phyloP scores from a whole-genome alignment of 1,140 invertebrate genomes.

The Drosophila sturtevanti region DNA sequence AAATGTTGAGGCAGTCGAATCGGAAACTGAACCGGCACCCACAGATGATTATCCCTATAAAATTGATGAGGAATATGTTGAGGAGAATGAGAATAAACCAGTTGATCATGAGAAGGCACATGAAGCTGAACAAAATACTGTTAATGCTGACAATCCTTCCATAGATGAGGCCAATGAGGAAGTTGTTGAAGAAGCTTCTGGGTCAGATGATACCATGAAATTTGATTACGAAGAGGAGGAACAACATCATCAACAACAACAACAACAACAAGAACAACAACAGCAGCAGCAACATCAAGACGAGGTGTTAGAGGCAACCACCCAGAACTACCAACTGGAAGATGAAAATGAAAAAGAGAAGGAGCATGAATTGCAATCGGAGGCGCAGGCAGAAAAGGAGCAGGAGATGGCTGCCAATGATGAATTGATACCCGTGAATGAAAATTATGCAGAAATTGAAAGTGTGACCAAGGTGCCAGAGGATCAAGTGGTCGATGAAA shows the following conservation, averaged over 20 bases:
- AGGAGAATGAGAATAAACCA: conserved; percentile 60
- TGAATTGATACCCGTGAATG: conserved; percentile 69
- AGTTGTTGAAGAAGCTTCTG: conserved; percentile 50
- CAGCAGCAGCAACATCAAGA: conserved; percentile 42
- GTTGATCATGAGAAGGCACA: conserved; percentile 21
- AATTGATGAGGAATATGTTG: conserved; percentile 73
- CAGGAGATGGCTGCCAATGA: conserved; percentile 46
- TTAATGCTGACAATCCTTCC: not conserved
- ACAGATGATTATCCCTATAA: conserved; percentile 80
- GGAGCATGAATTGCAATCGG: conserved; percentile 27
- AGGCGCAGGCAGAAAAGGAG: conserved; percentile 22
- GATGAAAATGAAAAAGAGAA: conserved; percentile 29
- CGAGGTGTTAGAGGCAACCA: conserved; percentile 36
- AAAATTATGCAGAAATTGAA: conserved; percentile 58
- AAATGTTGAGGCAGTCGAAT: conserved; percentile 39
- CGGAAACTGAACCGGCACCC: conserved; percentile 50
- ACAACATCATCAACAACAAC: conserved; percentile 4
- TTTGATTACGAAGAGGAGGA: conserved; percentile 74
- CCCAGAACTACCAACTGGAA: conserved; percentile 28
- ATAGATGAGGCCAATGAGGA: conserved; percentile 44
- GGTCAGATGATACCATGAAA: conserved; percentile 75
- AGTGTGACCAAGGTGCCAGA: conserved; percentile 60
- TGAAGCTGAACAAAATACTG: not conserved
- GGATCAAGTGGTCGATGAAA: conserved; percentile 7
- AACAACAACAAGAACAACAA: conserved; percentile 48